Evolutionary conservation across 2,888 invertebrate genomes (phyloP).

Genomic region (Diploptera punctata): DNA sequence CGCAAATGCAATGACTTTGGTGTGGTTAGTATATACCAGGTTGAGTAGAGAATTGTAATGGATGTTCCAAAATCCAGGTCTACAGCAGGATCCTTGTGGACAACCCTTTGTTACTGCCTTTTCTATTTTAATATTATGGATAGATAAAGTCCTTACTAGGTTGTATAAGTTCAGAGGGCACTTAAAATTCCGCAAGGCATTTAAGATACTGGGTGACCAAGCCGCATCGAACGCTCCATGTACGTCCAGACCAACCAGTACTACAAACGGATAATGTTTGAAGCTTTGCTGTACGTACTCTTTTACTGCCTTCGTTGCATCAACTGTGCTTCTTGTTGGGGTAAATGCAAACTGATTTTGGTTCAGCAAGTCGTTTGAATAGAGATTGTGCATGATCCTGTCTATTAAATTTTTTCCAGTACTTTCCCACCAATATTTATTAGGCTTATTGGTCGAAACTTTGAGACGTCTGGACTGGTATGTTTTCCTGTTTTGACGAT

Average conservation of each 20-base stretch:
- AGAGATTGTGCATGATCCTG: not conserved
- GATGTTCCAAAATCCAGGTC: no score
- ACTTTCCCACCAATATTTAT: not conserved
- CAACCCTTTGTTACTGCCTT: no score
- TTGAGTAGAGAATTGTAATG: no score
- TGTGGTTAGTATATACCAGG: no score
- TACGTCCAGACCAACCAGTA: not conserved
- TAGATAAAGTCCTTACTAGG: no score
- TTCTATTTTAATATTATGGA: no score
- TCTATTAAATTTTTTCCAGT: not conserved
- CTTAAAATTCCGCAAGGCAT: no score
- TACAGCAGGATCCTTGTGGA: no score
- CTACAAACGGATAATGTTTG: not conserved
- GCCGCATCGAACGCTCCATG: not conserved
- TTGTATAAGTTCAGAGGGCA: not conserved
- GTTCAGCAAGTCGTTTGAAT: not conserved
- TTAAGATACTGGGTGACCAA: not conserved
- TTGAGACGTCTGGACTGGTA: not conserved
- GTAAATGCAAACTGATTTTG: constrained; percentile 1
- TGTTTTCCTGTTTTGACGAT: no score
- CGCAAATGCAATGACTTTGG: no score
- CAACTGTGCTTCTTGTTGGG: not conserved
- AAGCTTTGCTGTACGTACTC: no score
- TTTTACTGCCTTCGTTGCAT: not conserved
- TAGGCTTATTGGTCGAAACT: no score